Base-by-base conservation (phyloP, 2,113 vertebrate genomes). In the Peucedramus taeniatus region DNA sequence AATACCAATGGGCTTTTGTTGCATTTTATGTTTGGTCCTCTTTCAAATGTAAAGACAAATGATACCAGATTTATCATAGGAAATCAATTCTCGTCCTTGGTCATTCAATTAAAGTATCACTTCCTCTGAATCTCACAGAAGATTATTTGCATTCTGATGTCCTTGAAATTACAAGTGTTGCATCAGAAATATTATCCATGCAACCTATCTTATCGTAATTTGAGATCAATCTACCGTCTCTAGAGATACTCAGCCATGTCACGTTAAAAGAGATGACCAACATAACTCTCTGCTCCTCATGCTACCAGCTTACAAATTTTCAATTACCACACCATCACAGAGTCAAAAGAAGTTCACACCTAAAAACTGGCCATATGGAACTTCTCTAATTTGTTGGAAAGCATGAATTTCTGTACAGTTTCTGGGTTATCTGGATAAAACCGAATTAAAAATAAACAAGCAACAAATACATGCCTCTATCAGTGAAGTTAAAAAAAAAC, bases 401-500 rank as follows among this genome's bases (percentile, higher is more conserved):
- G 39, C 11, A 77, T 11, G 10, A 4, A 31, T 60, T 61, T 70
- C 37, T 17, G 9, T 57, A 45, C 21, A 81, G 13, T 21, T 92
- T 64, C 10, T 51, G 30, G 6, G 33, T 77, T 65, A 77, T 18
- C 9, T 87, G 13, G 39, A 61, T 26, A 81, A 90, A 83, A 31
- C 10, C 16, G 51, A 47, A 51, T 20, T 54, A 33, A 78, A 80
- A 84, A 76, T 22, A 57, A 76, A 45, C 5, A 42, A 60, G 21
- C 6, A 39, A 44, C 3, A n/a, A 3, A 33, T 17, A 60, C 0
- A 5, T 6, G 2, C 11, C 26, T 83, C 13, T 42, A 69, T 11
- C 24, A 47, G 6, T 10, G 20, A 22, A 59, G 8, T 33, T 45
- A 47, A 63, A 77, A 69, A 77, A 69, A 82, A 14, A 11, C 13